These are phyloP conservation scores for Phania funesta DNA, from an alignment of 2,888 invertebrate species.

Conservation along the genomic window DNA sequence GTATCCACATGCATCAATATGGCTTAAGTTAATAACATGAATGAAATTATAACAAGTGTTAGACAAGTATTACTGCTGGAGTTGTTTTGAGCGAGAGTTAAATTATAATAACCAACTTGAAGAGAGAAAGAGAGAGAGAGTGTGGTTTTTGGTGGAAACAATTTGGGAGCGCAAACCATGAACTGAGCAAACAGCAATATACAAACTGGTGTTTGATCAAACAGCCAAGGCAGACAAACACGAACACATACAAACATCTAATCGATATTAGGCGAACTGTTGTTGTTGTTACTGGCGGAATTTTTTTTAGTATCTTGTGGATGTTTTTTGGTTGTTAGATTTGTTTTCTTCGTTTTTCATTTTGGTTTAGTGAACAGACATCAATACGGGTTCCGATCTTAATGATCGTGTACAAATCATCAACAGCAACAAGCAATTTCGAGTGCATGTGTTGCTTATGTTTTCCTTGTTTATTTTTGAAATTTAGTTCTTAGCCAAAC, in stretches of 20 bases:
- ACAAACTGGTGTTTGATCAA: conserved; percentile 62
- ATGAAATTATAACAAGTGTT: conserved; percentile 45
- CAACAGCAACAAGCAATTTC: conserved; percentile 45
- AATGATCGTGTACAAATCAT: conserved; percentile 47
- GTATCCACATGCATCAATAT: too few species aligned
- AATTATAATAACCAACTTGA: background rate
- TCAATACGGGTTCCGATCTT: conserved; percentile 43
- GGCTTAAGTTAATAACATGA: conserved; percentile 2
- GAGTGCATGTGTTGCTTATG: conserved; percentile 30
- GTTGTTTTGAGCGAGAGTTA: conserved; percentile 32
- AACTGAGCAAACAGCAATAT: conserved; percentile 28
- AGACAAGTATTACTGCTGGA: background rate
- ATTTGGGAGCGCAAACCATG: conserved; percentile 13
- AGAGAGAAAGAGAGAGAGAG: background rate
- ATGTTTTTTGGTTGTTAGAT: conserved; percentile 52
- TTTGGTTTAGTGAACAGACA: conserved; percentile 58
- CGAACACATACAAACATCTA: conserved; percentile 33
- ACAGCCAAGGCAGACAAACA: conserved; percentile 25
- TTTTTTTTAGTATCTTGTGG: conserved; percentile 21
- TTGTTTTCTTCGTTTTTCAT: conserved; percentile 46
- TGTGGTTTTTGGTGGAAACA: conserved; percentile 24
- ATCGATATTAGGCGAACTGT: conserved; percentile 20
- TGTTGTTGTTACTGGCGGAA: conserved; percentile 8
- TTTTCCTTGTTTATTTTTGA: conserved; percentile 52
- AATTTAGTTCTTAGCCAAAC: conserved; percentile 68